Evolutionary conservation across 1,140 invertebrate species (phyloP), one percentile per base, ranked within the genome.

Genomic region (Varroa destructor): DNA sequence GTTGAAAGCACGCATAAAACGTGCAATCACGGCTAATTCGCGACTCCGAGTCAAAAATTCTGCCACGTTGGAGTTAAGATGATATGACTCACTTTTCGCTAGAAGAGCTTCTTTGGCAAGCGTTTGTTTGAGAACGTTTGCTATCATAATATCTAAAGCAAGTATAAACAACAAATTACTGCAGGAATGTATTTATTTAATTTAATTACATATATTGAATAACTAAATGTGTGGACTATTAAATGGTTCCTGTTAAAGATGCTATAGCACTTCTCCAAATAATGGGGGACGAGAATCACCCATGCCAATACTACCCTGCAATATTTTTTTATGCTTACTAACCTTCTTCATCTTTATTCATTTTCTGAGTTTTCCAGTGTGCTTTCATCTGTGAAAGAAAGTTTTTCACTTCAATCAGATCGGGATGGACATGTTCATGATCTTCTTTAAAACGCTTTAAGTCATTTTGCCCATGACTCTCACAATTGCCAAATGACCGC

Each of bases 311-410:
- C 55, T 56, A n/a, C 55, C 12, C 25, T 36, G 25, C 3, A 58
- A 6, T 42, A 12, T 5, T 5, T 6, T 6, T 36, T 36, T 36
- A n/a, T 58, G 6, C 25, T 6, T 5, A 58, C 57, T 42, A 67
- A 67, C 61, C 61, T 67, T 25, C 40, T 46, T 67, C 61, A 14
- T 67, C 61, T 46, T 67, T 67, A 40, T 67, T 37, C 61, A 67
- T 67, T 37, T 67, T 67, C 46, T 67, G 61, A 40, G 61, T 40
- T 67, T 67, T 67, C 61, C 14, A 40, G 61, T 67, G 61, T 12
- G 1, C 61, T 46, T 67, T 67, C 61, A 67, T 67, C 37, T 67
- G 61, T 14, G 61, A 67, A 12, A 67, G 36, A 46, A 25, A 67
- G 46, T 67, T 40, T 67, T 67, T 67, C 61, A 67, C 12, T 1